Evolutionary conservation across 2,113 vertebrate genomes (phyloP).

Genomic region (Cryptotis parvus): DNA sequence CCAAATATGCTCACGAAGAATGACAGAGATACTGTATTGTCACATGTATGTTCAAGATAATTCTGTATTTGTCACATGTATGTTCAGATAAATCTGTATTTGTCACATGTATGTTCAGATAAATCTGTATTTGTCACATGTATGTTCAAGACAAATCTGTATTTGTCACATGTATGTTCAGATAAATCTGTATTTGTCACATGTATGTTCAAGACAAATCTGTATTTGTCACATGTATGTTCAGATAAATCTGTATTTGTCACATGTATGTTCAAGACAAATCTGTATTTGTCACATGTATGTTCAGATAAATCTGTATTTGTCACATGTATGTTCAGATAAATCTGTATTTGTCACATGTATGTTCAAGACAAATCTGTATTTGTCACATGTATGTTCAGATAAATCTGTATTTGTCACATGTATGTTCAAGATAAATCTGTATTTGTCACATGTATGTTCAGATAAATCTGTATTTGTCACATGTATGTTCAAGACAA

Average conservation of each 20-base stretch:
- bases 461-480: neutral
- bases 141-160: neutral
- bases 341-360: neutral
- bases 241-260: neutral
- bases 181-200: neutral
- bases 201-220: neutral
- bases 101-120: neutral
- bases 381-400: neutral
- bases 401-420: neutral
- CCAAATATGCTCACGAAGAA: too few relatives aligned
- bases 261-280: neutral
- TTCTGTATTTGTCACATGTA: neutral
- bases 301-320: neutral
- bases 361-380: neutral
- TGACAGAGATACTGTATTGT: neutral
- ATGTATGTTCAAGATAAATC: neutral
- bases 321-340: neutral
- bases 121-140: neutral
- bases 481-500: neutral
- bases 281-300: neutral
- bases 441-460: neutral
- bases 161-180: neutral
- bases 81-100: neutral
- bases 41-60: neutral
- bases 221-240: neutral